Conservation (phyloP, 2,888 invertebrate species). For the Drosophila kambysellisi region DNA sequence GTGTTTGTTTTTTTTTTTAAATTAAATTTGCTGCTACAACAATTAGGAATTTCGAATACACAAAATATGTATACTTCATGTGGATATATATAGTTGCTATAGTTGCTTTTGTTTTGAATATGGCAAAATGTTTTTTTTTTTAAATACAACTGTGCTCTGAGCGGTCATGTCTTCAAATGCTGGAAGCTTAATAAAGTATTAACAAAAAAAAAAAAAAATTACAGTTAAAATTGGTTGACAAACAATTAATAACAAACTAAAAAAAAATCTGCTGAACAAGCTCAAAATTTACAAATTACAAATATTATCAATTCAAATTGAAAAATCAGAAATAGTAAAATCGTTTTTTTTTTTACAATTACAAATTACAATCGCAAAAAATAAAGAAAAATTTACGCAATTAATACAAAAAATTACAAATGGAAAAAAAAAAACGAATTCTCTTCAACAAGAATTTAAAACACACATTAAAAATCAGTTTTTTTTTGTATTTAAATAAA, state of each 20-base stretch:
- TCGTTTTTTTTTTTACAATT: no score
- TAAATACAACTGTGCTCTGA: slow-evolving; percentile 56
- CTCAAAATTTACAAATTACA: not conserved
- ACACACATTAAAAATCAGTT: not conserved
- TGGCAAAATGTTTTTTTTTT: slow-evolving; percentile 43
- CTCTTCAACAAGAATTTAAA: not conserved
- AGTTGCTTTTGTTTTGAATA: slow-evolving; percentile 19
- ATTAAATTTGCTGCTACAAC: slow-evolving; percentile 76
- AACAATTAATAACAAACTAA: not conserved
- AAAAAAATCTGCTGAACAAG: not conserved
- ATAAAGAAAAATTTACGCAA: not conserved
- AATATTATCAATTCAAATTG: not conserved
- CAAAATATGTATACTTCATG: slow-evolving; percentile 23
- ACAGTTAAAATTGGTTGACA: not conserved
- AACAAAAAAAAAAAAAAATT: not conserved
- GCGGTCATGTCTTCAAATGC: slow-evolving; percentile 64
- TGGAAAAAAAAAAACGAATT: not conserved
- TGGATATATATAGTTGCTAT: not conserved
- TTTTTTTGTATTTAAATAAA: not conserved
- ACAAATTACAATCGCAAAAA: no score
- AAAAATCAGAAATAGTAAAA: not conserved
- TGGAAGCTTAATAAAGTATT: slow-evolving; percentile 40
- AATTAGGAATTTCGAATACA: slow-evolving; percentile 66
- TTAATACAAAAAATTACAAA: not conserved
- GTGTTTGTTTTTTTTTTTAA: slow-evolving; percentile 32